phyloP scores from a whole-genome alignment of 2,113 vertebrate species.

The Myrmophylax atrothorax region DNA sequence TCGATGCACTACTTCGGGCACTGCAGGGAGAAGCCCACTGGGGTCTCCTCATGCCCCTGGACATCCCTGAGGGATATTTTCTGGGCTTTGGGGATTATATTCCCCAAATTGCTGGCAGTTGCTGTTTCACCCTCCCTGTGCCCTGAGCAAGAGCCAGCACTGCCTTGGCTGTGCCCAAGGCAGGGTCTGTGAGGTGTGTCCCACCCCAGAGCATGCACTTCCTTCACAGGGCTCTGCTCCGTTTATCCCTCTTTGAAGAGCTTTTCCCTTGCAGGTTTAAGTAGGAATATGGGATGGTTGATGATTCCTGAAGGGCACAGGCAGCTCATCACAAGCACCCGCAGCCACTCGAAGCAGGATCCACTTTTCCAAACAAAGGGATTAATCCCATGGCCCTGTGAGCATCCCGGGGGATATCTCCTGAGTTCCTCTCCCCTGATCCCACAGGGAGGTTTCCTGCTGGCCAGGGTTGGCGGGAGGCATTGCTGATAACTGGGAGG shows the following conservation, averaged over 20 bases:
- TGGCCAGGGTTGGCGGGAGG: accelerated
- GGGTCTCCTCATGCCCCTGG: accelerated
- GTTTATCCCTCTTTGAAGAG: background rate
- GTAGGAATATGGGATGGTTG: accelerated
- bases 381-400: accelerated
- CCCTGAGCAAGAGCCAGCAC: accelerated
- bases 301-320: background rate
- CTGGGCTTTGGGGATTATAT: background rate
- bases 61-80: background rate
- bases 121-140: accelerated
- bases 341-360: background rate
- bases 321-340: background rate
- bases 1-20: accelerated
- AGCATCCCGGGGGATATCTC: background rate
- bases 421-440: background rate
- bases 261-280: background rate
- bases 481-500: background rate
- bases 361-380: background rate
- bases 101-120: background rate
- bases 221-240: background rate
- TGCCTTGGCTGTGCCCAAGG: background rate
- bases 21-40: accelerated
- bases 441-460: background rate
- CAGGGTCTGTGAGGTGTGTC: background rate
- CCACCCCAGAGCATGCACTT: background rate